Evolutionary conservation across 2,888 invertebrate species (phyloP), one percentile per base, ranked within the genome.

Genomic region (Melanchra persicariae): DNA sequence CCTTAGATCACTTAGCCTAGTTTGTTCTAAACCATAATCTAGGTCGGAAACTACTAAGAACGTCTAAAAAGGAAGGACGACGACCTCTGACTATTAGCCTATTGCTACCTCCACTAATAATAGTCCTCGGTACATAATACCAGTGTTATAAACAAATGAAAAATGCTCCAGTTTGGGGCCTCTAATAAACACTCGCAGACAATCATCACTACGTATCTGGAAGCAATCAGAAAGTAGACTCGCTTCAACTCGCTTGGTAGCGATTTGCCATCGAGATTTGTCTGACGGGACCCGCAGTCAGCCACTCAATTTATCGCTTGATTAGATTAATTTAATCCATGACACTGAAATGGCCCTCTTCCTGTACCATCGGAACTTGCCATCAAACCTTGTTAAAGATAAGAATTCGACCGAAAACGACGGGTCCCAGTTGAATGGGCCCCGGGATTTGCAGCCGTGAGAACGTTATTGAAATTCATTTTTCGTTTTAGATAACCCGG

Each of bases 311-410:
- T 93, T 92, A 91, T 91, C 91, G 93, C 89, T 88, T 93, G 91
- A 95, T 95, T 93, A 93, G 92, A 93, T 93, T 94, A 91, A 93
- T 93, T 94, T 94, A 95, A 94, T 91, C 92, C 90, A 86, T 91
- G 91, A 93, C 93, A 93, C 87, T 91, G 91, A 91, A 94, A 94
- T 93, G 90, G 91, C 85, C 86, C 84, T 85, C 92, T 94, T 95
- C 95, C 95, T 93, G 93, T 83, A 87, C 79, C 88, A 85, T 90
- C 90, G 91, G 90, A 92, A 90, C 91, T 88, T 87, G 88, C 89
- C 90, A 90, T 91, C 89, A 90, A 77, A 84, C 83, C 90, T 93
- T 91, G 93, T 93, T 93, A 93, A 87, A 87, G 88, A 88, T 88
- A 91, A 93, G 91, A 92, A 90, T 90, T 89, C 89, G 75, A 87